Conservation (phyloP, 2,797 vertebrate genomes). For the Sebastolobus altivelis region DNA sequence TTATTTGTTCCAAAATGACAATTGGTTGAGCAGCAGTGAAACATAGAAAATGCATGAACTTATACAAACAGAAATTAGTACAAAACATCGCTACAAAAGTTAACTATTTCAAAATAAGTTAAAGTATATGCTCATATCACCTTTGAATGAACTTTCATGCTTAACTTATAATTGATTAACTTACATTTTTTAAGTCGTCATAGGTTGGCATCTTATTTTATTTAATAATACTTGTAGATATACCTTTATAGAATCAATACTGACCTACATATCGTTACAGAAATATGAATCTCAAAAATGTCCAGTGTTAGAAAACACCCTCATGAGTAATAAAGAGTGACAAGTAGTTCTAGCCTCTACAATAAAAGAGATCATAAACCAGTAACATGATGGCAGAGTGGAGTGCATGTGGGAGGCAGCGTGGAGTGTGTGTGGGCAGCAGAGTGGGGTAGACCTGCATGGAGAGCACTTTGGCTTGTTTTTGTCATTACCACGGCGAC, state of each 20-base stretch:
- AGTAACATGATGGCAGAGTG: conserved; percentile 41
- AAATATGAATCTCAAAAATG: conserved; percentile 23
- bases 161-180: neutral
- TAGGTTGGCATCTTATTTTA: neutral
- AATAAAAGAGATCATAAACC: conserved; percentile 55
- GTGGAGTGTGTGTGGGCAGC: conserved; percentile 62
- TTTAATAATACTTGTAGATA: neutral
- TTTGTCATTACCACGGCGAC: conserved; percentile 52
- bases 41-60: neutral
- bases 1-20: neutral
- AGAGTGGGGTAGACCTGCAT: conserved; percentile 52
- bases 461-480: conserved; percentile 71
- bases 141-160: neutral
- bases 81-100: neutral
- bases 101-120: neutral
- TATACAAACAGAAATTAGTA: neutral
- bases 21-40: neutral
- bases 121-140: neutral
- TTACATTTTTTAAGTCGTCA: neutral
- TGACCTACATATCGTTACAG: neutral
- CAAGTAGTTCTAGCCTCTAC: conserved; percentile 11
- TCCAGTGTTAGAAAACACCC: conserved; percentile 12
- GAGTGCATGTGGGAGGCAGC: conserved; percentile 55
- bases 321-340: conserved; percentile 12
- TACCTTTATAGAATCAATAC: neutral